Base-by-base conservation (phyloP, 1,140 invertebrate genomes). In the Mycetomoellerius zeteki region DNA sequence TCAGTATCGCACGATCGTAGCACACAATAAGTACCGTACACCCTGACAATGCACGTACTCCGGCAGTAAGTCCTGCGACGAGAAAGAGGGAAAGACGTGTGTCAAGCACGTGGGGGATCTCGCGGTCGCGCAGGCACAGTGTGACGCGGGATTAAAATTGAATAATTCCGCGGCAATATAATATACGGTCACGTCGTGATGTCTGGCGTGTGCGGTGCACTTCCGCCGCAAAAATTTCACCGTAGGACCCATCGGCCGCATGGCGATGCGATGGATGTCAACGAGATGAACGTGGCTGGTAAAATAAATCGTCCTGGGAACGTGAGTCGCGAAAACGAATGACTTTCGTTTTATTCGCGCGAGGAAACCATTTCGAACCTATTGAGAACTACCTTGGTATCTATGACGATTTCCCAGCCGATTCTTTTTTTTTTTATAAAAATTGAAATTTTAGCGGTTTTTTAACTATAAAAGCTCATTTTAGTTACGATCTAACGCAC, bases 101-200 rank as follows among this genome's bases (percentile, higher is more conserved):
- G 54, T 77, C 62, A 75, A 65, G 76, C 86, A 73, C 82, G 71
- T 21, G 58, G 62, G 73, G 73, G 80, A 86, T 82, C 75, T 24
- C 76, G 77, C 65, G 43, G 56, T 47, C 47, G 64, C 69, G 30
- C 56, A 27, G 62, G 52, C 56, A 33, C 33, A 33, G 62, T 60
- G 65, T 16, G 81, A 62, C 60, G 24, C 7, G 60, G 69, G 86
- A 91, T 91, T 86, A 88, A 87, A 89, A 71, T 86, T 86, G 84
- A 88, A 88, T 89, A 90, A 89, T 82, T 58, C 76, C 54, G 56
- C 56, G 65, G 82, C 85, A 21, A 86, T 54, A 81, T 75, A 86
- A 88, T 91, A 88, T 86, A 86, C 69, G 58, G 30, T 21, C 27
- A 14, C 58, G 24, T 52, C 50, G 80, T 58, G 69, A n/a, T 47